A percentile compares a stretch with the other conserved stretches of the same genome.
These are phyloP conservation scores for Phrixothrix hirtus DNA, from an alignment of 2,888 invertebrate genomes.

Conservation along the genomic window DNA sequence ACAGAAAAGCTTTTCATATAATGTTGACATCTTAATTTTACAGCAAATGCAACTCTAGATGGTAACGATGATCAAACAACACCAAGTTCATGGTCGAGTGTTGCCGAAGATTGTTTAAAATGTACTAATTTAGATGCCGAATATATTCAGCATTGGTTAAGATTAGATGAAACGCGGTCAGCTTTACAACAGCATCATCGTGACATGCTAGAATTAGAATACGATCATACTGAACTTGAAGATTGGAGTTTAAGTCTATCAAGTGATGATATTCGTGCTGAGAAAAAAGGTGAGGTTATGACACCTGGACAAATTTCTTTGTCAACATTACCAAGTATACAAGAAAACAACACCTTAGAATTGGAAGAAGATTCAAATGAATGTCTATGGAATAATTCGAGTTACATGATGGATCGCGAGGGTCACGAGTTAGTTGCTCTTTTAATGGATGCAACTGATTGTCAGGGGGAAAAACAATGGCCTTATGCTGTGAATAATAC, in stretches of 20 bases:
- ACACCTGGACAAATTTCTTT: conserved; percentile 68
- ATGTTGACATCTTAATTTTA: conserved; percentile 21
- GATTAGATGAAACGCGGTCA: conserved; percentile 72
- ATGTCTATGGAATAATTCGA: conserved; percentile 75
- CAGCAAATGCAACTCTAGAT: conserved; percentile 47
- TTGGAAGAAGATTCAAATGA: conserved; percentile 75
- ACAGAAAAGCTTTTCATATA: not conserved
- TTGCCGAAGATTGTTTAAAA: conserved; percentile 62
- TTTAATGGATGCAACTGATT: conserved; percentile 58
- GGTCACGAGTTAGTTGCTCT: conserved; percentile 66
- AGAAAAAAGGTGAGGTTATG: conserved; percentile 51
- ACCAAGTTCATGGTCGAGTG: conserved; percentile 62
- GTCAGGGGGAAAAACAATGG: conserved; percentile 65
- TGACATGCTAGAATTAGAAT: conserved; percentile 71
- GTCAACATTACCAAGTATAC: conserved; percentile 71
- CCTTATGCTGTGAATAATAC: conserved; percentile 60
- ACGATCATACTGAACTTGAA: conserved; percentile 75
- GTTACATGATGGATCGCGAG: conserved; percentile 69
- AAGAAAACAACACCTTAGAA: conserved; percentile 73
- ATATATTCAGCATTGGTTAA: conserved; percentile 76
- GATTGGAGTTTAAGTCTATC: conserved; percentile 79
- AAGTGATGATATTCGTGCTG: conserved; percentile 66
- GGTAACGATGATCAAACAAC: conserved; percentile 49
- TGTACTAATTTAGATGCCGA: conserved; percentile 70
- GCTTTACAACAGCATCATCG: conserved; percentile 70